Evolutionary conservation across 2,113 vertebrate species (phyloP).

Genomic region (Pogonocichla stellata): DNA sequence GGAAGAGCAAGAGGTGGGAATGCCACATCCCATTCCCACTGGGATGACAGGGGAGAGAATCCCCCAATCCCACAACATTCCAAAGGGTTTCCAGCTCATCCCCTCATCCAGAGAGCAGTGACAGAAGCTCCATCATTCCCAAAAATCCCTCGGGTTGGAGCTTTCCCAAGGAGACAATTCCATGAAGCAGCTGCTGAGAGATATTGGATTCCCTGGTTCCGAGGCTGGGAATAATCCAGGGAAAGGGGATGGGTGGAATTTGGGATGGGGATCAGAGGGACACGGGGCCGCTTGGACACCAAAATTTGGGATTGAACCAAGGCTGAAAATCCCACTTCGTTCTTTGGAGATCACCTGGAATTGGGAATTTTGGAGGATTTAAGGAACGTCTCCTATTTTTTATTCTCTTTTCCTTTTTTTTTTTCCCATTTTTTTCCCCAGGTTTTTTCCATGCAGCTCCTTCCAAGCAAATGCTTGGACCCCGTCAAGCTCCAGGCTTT

Average conservation of each 20-base stretch:
- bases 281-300: no score
- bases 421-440: not conserved
- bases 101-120: not conserved
- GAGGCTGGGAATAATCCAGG: not conserved
- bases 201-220: not conserved
- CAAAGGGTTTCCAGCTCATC: not conserved
- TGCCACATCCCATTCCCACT: not conserved
- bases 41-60: not conserved
- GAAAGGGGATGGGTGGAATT: not conserved
- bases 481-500: not conserved
- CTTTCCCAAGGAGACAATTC: not conserved
- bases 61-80: not conserved
- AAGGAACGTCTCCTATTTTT: fast-evolving
- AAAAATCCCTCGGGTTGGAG: not conserved
- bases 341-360: not conserved
- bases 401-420: no score
- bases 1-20: not conserved
- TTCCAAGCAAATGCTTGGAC: not conserved
- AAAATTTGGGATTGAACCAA: not conserved
- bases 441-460: not conserved
- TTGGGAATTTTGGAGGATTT: not conserved
- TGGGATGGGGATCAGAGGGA: not conserved
- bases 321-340: not conserved
- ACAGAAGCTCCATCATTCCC: not conserved
- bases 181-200: not conserved